Percentiles rank a stretch among this genome's conserved stretches.
Evolutionary conservation across 2,888 invertebrate genomes (phyloP).

Genomic region (Ophraella communa): DNA sequence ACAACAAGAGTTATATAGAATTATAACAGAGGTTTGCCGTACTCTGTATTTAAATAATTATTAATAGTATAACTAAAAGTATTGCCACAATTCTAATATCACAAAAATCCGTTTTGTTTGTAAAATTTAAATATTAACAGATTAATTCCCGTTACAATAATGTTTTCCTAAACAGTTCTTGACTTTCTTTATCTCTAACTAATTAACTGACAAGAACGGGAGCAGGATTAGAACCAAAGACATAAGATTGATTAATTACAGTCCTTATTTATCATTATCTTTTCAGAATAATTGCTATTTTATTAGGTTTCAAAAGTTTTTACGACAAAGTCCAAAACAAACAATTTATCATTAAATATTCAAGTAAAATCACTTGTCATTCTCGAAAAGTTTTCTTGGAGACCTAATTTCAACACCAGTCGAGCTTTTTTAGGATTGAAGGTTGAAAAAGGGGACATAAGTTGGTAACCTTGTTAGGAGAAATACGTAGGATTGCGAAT

Average conservation of each 20-base stretch:
- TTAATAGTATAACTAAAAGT: no score
- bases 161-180: background rate
- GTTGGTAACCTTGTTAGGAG: conserved; percentile 18
- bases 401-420: conserved; percentile 19
- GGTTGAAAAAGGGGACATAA: conserved; percentile 19
- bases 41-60: no score
- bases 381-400: conserved; percentile 21
- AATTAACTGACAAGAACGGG: conserved; percentile 11
- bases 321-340: conserved; percentile 14
- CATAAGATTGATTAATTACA: conserved; percentile 15
- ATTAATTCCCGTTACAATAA: background rate
- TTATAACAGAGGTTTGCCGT: no score
- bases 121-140: background rate
- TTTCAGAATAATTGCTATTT: conserved; percentile 13
- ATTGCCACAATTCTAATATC: no score
- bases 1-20: no score
- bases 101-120: background rate
- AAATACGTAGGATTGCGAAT: conserved; percentile 10
- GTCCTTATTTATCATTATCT: conserved; percentile 14
- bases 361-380: conserved; percentile 27
- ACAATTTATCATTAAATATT: conserved; percentile 27
- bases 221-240: conserved; percentile 7
- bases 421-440: conserved; percentile 12
- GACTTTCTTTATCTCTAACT: background rate
- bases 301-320: conserved; percentile 8